phyloP scores from a whole-genome alignment of 2,113 vertebrate genomes.

The Dicaeum eximium region DNA sequence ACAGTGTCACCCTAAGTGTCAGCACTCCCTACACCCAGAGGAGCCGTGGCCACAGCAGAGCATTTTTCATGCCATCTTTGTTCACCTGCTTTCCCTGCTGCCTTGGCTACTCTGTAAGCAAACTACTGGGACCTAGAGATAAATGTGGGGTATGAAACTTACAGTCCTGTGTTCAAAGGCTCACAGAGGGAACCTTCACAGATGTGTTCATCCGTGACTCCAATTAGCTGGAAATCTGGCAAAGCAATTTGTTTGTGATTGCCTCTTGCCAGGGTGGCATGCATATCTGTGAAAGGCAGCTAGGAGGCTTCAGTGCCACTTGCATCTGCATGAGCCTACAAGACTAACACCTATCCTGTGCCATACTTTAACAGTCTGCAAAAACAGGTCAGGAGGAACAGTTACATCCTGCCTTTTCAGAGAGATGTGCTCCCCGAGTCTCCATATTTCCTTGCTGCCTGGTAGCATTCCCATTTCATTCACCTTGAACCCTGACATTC shows the following conservation, averaged over 20 bases:
- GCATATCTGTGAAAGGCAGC: neutral
- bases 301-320: neutral
- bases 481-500: neutral
- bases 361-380: neutral
- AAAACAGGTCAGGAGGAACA: neutral
- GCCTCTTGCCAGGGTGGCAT: neutral
- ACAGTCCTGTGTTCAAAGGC: neutral
- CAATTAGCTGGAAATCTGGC: neutral
- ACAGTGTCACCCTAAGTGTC: neutral
- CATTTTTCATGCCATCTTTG: neutral
- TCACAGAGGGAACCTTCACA: neutral
- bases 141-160: neutral
- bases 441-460: neutral
- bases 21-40: neutral
- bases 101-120: neutral
- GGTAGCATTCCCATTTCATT: neutral
- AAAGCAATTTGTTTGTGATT: neutral
- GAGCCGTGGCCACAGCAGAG: neutral
- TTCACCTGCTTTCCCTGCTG: neutral
- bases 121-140: neutral
- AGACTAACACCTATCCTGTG: neutral
- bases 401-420: neutral
- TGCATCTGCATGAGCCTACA: fast-evolving
- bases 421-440: neutral
- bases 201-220: neutral